phyloP scores from a whole-genome alignment of 1,140 invertebrate genomes.

The Lethrus apterus region DNA sequence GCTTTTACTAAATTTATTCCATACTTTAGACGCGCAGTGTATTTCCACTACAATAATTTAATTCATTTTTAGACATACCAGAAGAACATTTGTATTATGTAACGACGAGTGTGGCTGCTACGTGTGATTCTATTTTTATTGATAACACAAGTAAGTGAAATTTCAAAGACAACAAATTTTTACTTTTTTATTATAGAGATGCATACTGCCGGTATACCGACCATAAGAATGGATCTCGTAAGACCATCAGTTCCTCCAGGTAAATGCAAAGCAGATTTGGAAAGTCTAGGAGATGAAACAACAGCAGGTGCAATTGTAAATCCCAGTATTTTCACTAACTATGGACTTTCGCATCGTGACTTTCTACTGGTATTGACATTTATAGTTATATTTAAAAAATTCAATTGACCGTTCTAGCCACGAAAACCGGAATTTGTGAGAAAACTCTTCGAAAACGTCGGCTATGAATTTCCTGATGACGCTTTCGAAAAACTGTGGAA shows the following conservation, averaged over 20 bases:
- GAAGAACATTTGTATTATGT: slow-evolving; percentile 25
- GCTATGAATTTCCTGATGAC: slow-evolving; percentile 30
- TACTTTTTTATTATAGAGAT: slow-evolving; percentile 17
- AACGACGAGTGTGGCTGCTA: slow-evolving; percentile 24
- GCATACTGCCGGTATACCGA: slow-evolving; percentile 28
- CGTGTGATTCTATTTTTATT: slow-evolving; percentile 27
- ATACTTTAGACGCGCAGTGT: too few species aligned
- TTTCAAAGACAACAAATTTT: background rate
- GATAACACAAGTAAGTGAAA: slow-evolving; percentile 24
- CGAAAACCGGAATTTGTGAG: slow-evolving; percentile 26
- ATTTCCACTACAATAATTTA: too few species aligned
- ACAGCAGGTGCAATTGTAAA: slow-evolving; percentile 26
- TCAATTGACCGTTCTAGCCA: slow-evolving; percentile 26
- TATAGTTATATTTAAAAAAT: slow-evolving; percentile 15
- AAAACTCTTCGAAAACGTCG: slow-evolving; percentile 33
- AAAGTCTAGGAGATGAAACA: slow-evolving; percentile 31
- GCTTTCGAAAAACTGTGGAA: slow-evolving; percentile 34
- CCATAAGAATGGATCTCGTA: slow-evolving; percentile 24
- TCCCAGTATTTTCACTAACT: slow-evolving; percentile 34
- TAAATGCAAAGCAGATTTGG: slow-evolving; percentile 25
- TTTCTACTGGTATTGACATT: slow-evolving; percentile 33
- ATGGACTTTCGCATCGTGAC: slow-evolving; percentile 30
- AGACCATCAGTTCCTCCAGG: slow-evolving; percentile 18
- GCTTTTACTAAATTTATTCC: too few species aligned
- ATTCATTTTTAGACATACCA: slow-evolving; percentile 24